A percentile compares a stretch with the other conserved stretches of the same genome.
These are phyloP conservation scores for Drosophila nebulosa DNA, from an alignment of 1,140 invertebrate genomes.

Conservation along the genomic window DNA sequence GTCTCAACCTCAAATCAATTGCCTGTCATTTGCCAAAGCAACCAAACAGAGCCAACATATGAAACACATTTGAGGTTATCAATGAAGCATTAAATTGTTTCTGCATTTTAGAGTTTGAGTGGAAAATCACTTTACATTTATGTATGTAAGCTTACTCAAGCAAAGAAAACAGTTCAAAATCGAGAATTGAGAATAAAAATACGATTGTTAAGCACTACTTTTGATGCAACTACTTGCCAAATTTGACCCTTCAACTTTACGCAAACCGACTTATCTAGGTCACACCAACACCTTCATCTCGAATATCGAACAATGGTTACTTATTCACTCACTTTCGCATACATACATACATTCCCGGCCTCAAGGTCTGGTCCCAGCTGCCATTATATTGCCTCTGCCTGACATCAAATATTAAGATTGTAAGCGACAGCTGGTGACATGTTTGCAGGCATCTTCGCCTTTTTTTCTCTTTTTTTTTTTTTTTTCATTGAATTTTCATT, in stretches of 20 bases:
- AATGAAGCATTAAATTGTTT: conserved; percentile 79
- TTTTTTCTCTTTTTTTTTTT: conserved; percentile 19
- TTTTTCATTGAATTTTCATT: neutral
- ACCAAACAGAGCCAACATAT: conserved; percentile 20
- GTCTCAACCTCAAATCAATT: conserved; percentile 24
- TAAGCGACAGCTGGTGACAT: conserved; percentile 61
- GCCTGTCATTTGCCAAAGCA: conserved; percentile 52
- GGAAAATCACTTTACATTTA: neutral
- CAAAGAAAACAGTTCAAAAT: conserved; percentile 2
- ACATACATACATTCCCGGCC: neutral
- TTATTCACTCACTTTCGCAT: neutral
- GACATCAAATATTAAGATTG: conserved; percentile 78
- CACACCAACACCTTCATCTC: conserved; percentile 23
- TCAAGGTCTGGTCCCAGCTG: conserved; percentile 47
- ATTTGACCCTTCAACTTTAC: conserved; percentile 56
- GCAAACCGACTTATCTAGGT: conserved; percentile 28
- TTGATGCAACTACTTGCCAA: neutral
- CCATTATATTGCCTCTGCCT: conserved; percentile 35
- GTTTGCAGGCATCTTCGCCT: conserved; percentile 39
- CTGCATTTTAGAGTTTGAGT: conserved; percentile 61
- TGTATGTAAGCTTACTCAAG: conserved; percentile 8
- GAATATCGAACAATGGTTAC: neutral
- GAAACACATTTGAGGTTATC: conserved; percentile 62
- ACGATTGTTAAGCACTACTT: no score
- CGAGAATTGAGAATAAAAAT: conserved; percentile 16